Evolutionary conservation across 2,113 vertebrate species (phyloP).

Genomic region (Percina caprodes): DNA sequence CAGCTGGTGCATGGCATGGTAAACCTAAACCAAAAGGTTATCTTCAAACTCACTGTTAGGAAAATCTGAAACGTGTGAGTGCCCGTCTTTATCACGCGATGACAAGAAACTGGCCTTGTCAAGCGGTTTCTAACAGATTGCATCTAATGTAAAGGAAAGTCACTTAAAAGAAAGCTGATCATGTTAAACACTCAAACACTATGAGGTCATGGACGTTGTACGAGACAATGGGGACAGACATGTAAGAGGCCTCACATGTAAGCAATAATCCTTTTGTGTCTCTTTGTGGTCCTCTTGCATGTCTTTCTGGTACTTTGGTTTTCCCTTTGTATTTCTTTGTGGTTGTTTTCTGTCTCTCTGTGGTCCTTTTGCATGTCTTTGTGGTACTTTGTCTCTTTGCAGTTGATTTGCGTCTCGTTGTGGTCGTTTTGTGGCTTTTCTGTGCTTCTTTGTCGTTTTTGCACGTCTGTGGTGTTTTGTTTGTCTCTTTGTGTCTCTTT

Average conservation of each 20-base stretch:
- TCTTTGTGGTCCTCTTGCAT: neutral
- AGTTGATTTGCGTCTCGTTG: neutral
- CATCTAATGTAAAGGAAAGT: neutral
- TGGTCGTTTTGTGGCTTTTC: neutral
- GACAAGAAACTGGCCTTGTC: conserved; percentile 1
- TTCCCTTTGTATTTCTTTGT: neutral
- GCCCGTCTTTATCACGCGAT: neutral
- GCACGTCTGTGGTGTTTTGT: neutral
- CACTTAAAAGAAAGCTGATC: neutral
- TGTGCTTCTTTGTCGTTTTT: neutral
- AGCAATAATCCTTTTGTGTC: neutral
- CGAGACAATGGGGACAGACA: neutral
- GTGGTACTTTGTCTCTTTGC: neutral
- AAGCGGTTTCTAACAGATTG: neutral
- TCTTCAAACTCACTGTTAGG: conserved; percentile 1
- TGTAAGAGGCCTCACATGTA: neutral
- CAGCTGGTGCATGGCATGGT: conserved; percentile 39
- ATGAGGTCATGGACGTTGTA: neutral
- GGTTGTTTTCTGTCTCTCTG: neutral
- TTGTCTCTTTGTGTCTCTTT: neutral
- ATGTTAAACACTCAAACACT: neutral
- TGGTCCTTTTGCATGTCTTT: neutral
- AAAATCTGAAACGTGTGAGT: neutral
- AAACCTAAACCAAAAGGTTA: conserved; percentile 42
- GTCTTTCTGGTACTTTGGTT: neutral